Base-by-base conservation (phyloP, 1,140 invertebrate genomes). In the Lepidurus packardi region DNA sequence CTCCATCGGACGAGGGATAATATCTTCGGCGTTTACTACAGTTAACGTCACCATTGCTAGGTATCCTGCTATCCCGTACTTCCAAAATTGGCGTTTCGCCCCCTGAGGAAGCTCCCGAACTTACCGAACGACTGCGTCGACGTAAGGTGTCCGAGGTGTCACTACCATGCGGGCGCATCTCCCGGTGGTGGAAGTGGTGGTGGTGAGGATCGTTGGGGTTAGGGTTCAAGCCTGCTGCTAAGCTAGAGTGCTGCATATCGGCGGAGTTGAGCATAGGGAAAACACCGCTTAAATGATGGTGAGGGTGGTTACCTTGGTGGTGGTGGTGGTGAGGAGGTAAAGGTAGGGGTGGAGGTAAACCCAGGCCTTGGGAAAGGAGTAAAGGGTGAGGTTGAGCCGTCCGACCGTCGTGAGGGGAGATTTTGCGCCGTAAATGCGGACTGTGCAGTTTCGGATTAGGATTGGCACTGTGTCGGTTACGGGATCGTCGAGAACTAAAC, bases 371-470 rank as follows among this genome's bases (percentile, higher is more conserved):
- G 9, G 53, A 65, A 3, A 65, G 53, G 13, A 78, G 44, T 11
- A 77, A 44, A 21, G 79, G 79, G 13, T 77, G 79, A 0, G 79
- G 75, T 41, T 80, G 79, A n/a, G 76, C 42, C 80, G 92, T 95
- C 80, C 95, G 89, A 0, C 95, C 94, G 82, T 97, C 94, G 82
- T 97, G 94, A 9, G 95, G 94, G 79, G 94, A 95, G 81, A 97
- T 95, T 87, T 97, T 96, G 81, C 95, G 86, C 73, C 95, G 87
- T 78, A 96, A 83, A 84, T 98, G 96, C 1, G 96, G 96, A 8
- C 94, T 98, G 86, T 99, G 98, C 7, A 99, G 86, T 85, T 99
- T 99, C 0, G 98, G 97, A 87, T 99, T 99, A 0, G 96, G 97
- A 86, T 99, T 99, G 8, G 97, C 96, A 84, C 94, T 96, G 85